Base-by-base conservation (phyloP, 2,797 vertebrate genomes). In the Poecilia wingei region DNA sequence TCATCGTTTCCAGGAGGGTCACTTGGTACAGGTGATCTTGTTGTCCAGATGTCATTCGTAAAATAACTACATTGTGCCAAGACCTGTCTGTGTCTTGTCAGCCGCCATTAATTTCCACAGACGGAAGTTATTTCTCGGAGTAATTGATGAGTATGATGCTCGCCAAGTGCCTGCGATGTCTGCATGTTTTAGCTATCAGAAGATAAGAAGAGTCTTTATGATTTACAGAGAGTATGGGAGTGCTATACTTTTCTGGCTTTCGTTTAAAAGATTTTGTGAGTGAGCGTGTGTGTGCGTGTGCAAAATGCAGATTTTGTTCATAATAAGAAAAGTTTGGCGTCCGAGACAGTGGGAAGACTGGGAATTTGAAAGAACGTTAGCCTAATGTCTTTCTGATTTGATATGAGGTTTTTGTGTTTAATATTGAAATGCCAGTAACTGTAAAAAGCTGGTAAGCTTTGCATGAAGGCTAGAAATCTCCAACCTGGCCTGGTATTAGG, bases 1-100 rank as follows among this genome's bases (percentile, higher is more conserved):
- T 55, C 55, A 72, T 75, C 68, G 0, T 47, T 82, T 92, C 77
- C 80, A 53, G 83, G 87, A 55, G 90, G 91, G 94, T 93, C 94
- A 92, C 79, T 47, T 81, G n/a, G 93, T 94, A 90, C 93, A 93
- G 93, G 91, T 92, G 90, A 88, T 89, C 87, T 80, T 64, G 76
- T 86, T 85, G 83, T 91, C 93, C 92, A 94, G 91, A 94, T 93
- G 93, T 92, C 91, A 84, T 92, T 92, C 87, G 90, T 88, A 92
- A 93, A 92, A 83, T 75, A 59, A 74, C 80, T 82, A 81, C 84
- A 79, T 88, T 89, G 89, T 88, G 90, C 92, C 92, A 93, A 89
- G 82, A 89, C 84, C 86, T 82, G 90, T 92, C 90, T 57, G 86
- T 86, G 89, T 89, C 90, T 84, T 86, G 88, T 93, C 91, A 90